Evolutionary conservation across 1,140 invertebrate species (phyloP).

Genomic region (Coptotermes formosanus): DNA sequence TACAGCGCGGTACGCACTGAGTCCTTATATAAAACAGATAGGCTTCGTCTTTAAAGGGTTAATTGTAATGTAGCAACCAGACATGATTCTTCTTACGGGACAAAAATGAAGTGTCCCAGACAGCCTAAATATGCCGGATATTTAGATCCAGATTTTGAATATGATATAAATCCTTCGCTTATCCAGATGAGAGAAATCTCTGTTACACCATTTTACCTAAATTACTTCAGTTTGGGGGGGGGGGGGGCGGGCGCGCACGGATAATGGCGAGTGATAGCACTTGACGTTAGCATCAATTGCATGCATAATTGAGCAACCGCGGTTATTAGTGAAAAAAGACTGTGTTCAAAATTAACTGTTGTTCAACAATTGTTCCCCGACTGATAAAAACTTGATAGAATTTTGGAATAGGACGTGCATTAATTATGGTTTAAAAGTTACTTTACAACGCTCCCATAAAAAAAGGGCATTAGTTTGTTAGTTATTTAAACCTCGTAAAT

Average conservation of each 20-base stretch:
- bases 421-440: not conserved
- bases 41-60: too few relatives aligned
- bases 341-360: slow-evolving; percentile 1
- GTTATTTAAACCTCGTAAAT: not conserved
- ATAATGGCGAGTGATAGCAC: not conserved
- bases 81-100: too few relatives aligned
- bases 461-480: not conserved
- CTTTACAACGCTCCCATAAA: not conserved
- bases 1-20: too few relatives aligned
- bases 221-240: not conserved
- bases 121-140: too few relatives aligned
- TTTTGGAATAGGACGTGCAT: not conserved
- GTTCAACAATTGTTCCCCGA: slow-evolving; percentile 4
- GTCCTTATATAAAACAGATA: too few relatives aligned
- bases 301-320: not conserved
- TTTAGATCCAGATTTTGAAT: too few relatives aligned
- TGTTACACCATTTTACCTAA: not conserved
- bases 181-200: too few relatives aligned
- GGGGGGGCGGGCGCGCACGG: too few relatives aligned
- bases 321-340: not conserved
- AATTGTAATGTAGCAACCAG: too few relatives aligned
- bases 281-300: not conserved
- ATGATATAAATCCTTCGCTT: too few relatives aligned
- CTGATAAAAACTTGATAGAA: slow-evolving; percentile 15
- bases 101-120: too few relatives aligned